Base-by-base conservation (phyloP, 2,113 vertebrate genomes). In the Gallinago undulata region DNA sequence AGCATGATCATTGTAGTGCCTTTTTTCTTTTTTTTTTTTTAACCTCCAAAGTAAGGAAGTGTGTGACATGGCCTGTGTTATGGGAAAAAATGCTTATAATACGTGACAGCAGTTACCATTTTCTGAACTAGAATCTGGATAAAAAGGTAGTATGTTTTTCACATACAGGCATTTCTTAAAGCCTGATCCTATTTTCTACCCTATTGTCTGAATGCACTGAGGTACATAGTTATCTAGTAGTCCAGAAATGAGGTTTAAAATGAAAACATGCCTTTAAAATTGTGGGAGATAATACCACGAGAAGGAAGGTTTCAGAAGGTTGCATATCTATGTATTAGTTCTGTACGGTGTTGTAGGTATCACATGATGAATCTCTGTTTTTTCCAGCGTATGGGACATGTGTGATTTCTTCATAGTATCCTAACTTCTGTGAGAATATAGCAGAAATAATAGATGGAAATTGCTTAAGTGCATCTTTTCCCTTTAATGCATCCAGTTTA, bases 41-140 rank as follows among this genome's bases (percentile, higher is more conserved):
- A 77, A 60, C 4, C 18, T 22, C 14, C 12, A 14, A 33, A 31
- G n/a, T 63, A 80, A 73, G 23, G 31, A 66, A 68, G 18, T 43
- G 5, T 68, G 23, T 60, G 41, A 48, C 69, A 56, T 37, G 13
- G 5, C 13, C 16, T 70, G 6, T 51, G 12, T 53, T 68, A 82
- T n/a, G 28, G 39, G 10, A 11, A 41, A 63, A 89, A 78, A 7
- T 13, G 17, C 47, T 77, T 78, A 2, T 11, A 53, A 35, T 10
- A 12, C 1, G 2, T 3, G 11, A 27, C 47, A 84, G 6, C 0
- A 0, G 14, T 72, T 94, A 13, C 13, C 6, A 23, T 55, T 86
- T 83, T 37, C 31, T 51, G 59, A 60, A 39, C 33, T 41, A 43
- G 28, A 17, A 51, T 75, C 18, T 51, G 45, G 35, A 48, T 87